Evolutionary conservation across 53 echinoderm and acorn worm genomes (phyloP), one percentile per base, ranked within the genome.

Genomic region (Arbacia lixula): DNA sequence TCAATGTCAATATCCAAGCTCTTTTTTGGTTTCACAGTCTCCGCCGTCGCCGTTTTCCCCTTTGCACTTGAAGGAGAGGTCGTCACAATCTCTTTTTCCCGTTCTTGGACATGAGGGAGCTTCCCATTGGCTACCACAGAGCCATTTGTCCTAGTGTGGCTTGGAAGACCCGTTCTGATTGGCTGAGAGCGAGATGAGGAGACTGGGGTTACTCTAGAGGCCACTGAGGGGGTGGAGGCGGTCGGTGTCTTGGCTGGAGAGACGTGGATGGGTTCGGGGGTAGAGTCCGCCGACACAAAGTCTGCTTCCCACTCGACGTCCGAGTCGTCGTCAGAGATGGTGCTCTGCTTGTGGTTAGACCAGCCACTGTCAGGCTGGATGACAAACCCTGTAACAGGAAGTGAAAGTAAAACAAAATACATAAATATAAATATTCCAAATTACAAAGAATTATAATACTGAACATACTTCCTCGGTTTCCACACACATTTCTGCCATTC

Each of bases 281-380:
- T 58, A 25, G 84, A 86, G 31, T 92, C 92, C 4, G 92, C 86
- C 6, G 69, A 85, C 0, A 92, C 92, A 82, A 92, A 92, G 53
- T 92, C 86, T 2, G 86, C 83, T 40, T 92, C 92, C 92, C 92
- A 92, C 27, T 88, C 88, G 0, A 75, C 69, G 38, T 92, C 92
- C 22, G 82, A 81, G 34, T 81, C 82, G 39, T 81, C 82, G 12
- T 61, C 51, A 1, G n/a, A n/a, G n/a, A n/a, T n/a, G n/a, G n/a
- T n/a, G n/a, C n/a, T n/a, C n/a, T n/a, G n/a, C n/a, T n/a, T n/a
- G n/a, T n/a, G n/a, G n/a, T n/a, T n/a, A n/a, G n/a, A n/a, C n/a
- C n/a, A n/a, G n/a, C n/a, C n/a, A n/a, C n/a, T n/a, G n/a, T n/a
- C n/a, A n/a, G n/a, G n/a, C n/a, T n/a, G n/a, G n/a, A n/a, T n/a